Base-by-base conservation (phyloP, 1,140 invertebrate genomes). In the Aphelinus certus region DNA sequence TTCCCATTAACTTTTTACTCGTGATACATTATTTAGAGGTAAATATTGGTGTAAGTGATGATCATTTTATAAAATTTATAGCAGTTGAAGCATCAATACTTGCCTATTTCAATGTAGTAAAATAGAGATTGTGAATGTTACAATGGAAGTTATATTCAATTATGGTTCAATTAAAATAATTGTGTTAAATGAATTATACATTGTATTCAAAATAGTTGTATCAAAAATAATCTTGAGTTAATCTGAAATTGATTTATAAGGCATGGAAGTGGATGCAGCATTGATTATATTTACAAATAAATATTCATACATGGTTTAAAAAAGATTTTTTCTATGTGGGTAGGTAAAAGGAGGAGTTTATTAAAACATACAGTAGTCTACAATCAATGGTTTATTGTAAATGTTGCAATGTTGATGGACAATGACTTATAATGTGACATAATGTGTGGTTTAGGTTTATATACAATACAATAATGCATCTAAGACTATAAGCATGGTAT, bases 101-200 rank as follows among this genome's bases (percentile, higher is more conserved):
- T 66, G 62, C 61, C 62, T 71, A 71, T 60, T 75, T 75, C 60
- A 70, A 55, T 70, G 43, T 75, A 26, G 5, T 43, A 74, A 62
- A 7, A 26, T 55, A 69, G 26, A 73, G 6, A 57, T 66, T 61
- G 7, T 69, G 62, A 67, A 57, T 56, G 3, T 66, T 58, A 26
- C 43, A 51, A 71, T 65, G 10, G 51, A 57, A 48, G 9, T 26
- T 69, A 26, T 26, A 26, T 26, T 26, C 26, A 26, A 26, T 26
- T 26, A 26, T 26, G 26, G 26, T 26, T 26, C 26, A 26, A 26
- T 26, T 26, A 26, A 26, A 26, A 26, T 26, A 26, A 26, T 26
- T 26, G 26, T 26, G 26, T 26, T 26, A 26, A 26, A 26, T 26
- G 26, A 26, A 26, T 26, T 26, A 26, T 26, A 26, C 26, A 26